phyloP scores from a whole-genome alignment of 2,797 vertebrate genomes.

The Thamnophis elegans region DNA sequence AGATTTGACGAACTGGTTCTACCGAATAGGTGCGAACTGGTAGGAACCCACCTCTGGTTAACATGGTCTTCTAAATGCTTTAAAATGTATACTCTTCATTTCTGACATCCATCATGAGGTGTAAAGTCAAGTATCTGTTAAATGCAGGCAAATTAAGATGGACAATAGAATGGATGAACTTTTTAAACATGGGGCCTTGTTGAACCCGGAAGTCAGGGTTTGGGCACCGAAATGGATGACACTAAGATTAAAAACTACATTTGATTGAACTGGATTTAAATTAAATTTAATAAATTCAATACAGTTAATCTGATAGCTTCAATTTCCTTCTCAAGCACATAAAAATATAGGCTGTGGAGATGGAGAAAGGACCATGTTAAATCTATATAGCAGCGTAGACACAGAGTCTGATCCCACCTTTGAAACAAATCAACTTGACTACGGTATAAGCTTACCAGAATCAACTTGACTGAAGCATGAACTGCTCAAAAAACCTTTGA shows the following conservation, averaged over 20 bases:
- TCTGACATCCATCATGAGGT: neutral
- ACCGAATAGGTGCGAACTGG: too few species aligned
- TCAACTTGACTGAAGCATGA: neutral
- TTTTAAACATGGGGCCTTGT: neutral
- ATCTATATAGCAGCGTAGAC: neutral
- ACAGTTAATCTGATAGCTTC: neutral
- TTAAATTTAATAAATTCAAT: neutral
- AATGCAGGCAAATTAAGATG: neutral
- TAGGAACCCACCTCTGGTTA: too few species aligned
- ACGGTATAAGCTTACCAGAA: neutral
- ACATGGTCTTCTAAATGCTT: neutral
- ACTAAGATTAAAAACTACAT: neutral
- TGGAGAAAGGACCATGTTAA: neutral
- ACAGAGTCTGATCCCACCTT: neutral
- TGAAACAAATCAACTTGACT: neutral
- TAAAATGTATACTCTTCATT: neutral
- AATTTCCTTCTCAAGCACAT: neutral
- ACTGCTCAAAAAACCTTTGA: neutral
- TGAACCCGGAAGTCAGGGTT: neutral
- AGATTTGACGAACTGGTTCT: too few species aligned
- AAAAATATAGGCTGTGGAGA: neutral
- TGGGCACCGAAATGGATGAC: neutral
- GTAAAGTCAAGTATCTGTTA: neutral
- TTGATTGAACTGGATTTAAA: neutral
- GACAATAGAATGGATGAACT: neutral